Percentiles rank a stretch among this genome's conserved stretches.
Conservation (phyloP, 1,140 invertebrate species). For the Zophobas morio region DNA sequence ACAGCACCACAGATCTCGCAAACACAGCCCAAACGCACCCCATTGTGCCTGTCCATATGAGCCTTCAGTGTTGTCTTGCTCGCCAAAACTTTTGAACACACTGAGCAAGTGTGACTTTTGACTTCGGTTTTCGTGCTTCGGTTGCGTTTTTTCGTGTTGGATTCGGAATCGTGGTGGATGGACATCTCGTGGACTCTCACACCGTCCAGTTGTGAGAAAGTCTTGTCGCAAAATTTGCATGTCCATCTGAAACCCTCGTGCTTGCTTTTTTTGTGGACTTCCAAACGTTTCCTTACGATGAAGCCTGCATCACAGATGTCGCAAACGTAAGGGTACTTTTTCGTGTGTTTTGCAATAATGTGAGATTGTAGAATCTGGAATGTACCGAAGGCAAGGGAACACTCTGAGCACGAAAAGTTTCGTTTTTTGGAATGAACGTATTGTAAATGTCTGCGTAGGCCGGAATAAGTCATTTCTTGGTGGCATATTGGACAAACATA, state of each 20-base stretch:
- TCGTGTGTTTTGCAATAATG: neutral
- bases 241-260: neutral
- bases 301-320: constrained; percentile 54
- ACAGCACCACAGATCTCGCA: constrained; percentile 69
- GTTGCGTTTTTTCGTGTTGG: too few species aligned
- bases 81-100: neutral
- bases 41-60: constrained; percentile 67
- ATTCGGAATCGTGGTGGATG: too few species aligned
- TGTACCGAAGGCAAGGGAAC: too few species aligned
- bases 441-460: too few species aligned
- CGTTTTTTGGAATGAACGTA: too few species aligned
- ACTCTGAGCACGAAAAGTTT: too few species aligned
- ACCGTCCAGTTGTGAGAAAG: too few species aligned
- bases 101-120: neutral
- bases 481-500: too few species aligned
- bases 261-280: neutral
- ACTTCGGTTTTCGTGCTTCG: neutral
- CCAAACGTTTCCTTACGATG: neutral
- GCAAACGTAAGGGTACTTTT: constrained; percentile 56
- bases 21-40: constrained; percentile 64
- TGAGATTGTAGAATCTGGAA: neutral
- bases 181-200: too few species aligned
- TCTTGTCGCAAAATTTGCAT: too few species aligned
- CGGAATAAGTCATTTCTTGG: too few species aligned
- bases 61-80: constrained; percentile 64